Conservation (phyloP, 2,888 invertebrate genomes). For the Conistra vaccinii region DNA sequence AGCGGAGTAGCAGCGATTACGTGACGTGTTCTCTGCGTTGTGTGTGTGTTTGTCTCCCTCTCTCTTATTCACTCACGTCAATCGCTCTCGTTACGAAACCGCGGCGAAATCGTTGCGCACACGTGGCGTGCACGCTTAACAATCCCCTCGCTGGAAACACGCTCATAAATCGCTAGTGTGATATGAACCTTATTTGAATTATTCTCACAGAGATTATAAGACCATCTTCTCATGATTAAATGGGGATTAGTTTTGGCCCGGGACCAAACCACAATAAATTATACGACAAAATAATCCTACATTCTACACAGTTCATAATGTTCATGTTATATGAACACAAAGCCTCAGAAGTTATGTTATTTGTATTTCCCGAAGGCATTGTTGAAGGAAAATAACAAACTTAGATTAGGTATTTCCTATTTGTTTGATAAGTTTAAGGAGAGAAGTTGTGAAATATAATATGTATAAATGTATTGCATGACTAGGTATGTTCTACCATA, state of each 20-base stretch:
- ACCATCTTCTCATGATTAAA: constrained; percentile 12
- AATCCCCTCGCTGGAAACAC: too few species aligned
- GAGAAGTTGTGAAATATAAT: constrained; percentile 4
- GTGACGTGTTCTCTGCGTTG: too few species aligned
- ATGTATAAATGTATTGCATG: background rate
- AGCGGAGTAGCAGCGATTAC: too few species aligned
- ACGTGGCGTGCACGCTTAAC: too few species aligned
- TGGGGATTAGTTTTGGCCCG: constrained; percentile 18
- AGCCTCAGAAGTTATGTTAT: constrained; percentile 12
- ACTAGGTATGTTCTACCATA: background rate
- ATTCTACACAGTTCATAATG: constrained; percentile 33
- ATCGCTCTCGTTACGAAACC: too few species aligned
- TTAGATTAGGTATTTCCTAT: constrained; percentile 25
- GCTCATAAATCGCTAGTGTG: too few species aligned
- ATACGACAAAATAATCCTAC: constrained; percentile 26
- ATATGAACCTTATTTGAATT: background rate
- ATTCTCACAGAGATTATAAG: constrained; percentile 1
- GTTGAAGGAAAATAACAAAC: constrained; percentile 38
- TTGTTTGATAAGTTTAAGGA: constrained; percentile 33
- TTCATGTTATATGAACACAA: constrained; percentile 24
- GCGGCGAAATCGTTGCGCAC: too few species aligned
- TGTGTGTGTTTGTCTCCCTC: too few species aligned
- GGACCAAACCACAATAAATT: constrained; percentile 31
- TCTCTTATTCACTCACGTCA: too few species aligned
- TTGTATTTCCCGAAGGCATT: constrained; percentile 35